Base-by-base conservation (phyloP, 2,888 invertebrate species). In the Tipula lateralis region DNA sequence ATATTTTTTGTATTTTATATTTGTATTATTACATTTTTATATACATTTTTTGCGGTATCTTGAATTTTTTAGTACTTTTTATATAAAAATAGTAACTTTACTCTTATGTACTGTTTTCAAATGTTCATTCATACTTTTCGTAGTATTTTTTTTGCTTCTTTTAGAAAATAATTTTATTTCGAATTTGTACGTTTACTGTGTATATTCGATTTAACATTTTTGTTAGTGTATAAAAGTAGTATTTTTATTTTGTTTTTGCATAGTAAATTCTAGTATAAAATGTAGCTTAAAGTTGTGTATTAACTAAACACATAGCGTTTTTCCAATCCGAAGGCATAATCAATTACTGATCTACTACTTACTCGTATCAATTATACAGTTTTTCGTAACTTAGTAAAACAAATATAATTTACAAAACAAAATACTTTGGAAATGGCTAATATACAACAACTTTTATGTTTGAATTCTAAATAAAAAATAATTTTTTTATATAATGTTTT, bases 41-140 rank as follows among this genome's bases (percentile, higher is more conserved):
- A 66, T 66, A 66, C 66, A 66, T 66, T 66, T 66, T 66, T 66
- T 66, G 66, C 66, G 66, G 66, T 66, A 24, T 66, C 66, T 66
- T 66, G 66, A 66, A 66, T 66, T 19, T 66, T 66, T 66, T 66
- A 66, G 66, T 66, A 66, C 66, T 66, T 66, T 66, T 24, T 66
- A 66, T 66, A 66, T 66, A 66, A 66, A 66, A 66, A 66, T 66
- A 66, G 66, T 66, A 66, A 66, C 66, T 66, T 66, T 66, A 66
- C 66, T 66, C 66, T 66, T 66, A 66, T 66, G 66, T 66, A 66
- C 66, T 66, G 66, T 50, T 44, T 44, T 44, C 44, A 44, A 44
- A 44, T 50, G 50, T 66, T 66, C 66, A 66, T 66, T 66, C 66
- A 66, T 66, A 66, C 66, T 66, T 66, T 24, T 24, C 66, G 66